Evolutionary conservation across 2,888 invertebrate genomes (phyloP).

Genomic region (Biston stratarius): DNA sequence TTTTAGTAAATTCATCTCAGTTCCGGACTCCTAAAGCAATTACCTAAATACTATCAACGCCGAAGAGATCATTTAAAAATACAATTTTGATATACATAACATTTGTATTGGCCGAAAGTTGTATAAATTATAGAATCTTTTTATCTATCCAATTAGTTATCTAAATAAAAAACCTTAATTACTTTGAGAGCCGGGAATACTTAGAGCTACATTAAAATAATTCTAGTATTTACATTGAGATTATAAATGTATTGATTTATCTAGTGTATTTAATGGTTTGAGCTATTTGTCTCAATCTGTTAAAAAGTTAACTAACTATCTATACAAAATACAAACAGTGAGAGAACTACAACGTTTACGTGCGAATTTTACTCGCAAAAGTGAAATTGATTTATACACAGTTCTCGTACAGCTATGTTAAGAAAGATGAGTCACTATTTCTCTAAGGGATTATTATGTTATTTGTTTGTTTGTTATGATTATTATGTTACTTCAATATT

Average conservation of each 20-base stretch:
- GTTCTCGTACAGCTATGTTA: constrained; percentile 29
- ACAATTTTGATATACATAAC: constrained; percentile 84
- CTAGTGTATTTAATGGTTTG: constrained; percentile 83
- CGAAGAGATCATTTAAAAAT: constrained; percentile 85
- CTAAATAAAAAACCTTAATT: constrained; percentile 79
- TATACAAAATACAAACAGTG: constrained; percentile 30
- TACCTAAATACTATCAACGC: constrained; percentile 77
- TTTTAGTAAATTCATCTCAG: constrained; percentile 84
- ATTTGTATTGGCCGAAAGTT: constrained; percentile 83
- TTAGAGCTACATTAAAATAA: constrained; percentile 74
- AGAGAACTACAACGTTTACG: background rate
- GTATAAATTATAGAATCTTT: constrained; percentile 73
- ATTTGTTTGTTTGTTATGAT: constrained; percentile 41
- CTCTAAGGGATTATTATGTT: constrained; percentile 41
- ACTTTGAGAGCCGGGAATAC: constrained; percentile 86
- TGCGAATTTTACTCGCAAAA: background rate
- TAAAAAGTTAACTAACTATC: constrained; percentile 58
- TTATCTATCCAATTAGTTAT: constrained; percentile 68
- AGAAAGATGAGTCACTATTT: constrained; percentile 43
- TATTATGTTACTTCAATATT: constrained; percentile 48
- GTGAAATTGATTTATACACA: background rate
- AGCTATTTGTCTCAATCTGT: constrained; percentile 74
- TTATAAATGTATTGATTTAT: constrained; percentile 80
- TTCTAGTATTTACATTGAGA: constrained; percentile 84
- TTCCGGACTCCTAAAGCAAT: constrained; percentile 86